These are phyloP conservation scores for Tinamus guttatus DNA, from an alignment of 2,113 vertebrate genomes.

Conservation along the genomic window DNA sequence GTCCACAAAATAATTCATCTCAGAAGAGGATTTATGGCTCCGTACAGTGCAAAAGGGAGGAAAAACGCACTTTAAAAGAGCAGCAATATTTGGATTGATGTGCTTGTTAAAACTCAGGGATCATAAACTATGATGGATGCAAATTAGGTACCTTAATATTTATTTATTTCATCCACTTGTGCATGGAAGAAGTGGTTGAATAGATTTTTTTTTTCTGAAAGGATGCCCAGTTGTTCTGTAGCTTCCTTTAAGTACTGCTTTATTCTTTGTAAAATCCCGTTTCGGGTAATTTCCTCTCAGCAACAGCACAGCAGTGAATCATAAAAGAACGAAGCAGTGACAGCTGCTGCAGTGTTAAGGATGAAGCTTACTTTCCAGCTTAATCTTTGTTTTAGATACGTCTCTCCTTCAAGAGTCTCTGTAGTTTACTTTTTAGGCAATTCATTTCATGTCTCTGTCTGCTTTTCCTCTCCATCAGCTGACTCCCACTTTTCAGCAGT, in stretches of 20 bases:
- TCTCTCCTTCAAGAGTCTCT: background rate
- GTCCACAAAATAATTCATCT: background rate
- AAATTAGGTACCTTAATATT: background rate
- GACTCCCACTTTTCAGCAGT: background rate
- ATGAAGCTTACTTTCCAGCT: background rate
- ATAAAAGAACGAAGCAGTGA: background rate
- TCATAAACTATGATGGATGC: background rate
- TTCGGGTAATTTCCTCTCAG: slow-evolving; percentile 10
- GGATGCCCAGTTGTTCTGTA: background rate
- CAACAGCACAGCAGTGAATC: slow-evolving; percentile 14
- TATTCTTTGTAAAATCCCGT: background rate
- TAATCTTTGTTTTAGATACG: background rate
- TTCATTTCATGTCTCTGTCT: background rate
- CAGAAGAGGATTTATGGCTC: background rate
- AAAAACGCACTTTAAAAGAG: background rate
- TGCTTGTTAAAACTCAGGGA: background rate
- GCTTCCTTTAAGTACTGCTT: background rate
- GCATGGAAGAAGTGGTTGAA: background rate
- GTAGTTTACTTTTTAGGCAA: background rate
- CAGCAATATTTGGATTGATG: background rate
- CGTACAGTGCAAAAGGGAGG: background rate
- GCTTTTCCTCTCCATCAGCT: background rate
- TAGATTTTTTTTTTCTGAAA: background rate
- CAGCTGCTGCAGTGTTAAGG: background rate
- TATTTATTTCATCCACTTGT: background rate